Evolutionary conservation across 2,888 invertebrate genomes (phyloP).

Genomic region (Phortica magna): DNA sequence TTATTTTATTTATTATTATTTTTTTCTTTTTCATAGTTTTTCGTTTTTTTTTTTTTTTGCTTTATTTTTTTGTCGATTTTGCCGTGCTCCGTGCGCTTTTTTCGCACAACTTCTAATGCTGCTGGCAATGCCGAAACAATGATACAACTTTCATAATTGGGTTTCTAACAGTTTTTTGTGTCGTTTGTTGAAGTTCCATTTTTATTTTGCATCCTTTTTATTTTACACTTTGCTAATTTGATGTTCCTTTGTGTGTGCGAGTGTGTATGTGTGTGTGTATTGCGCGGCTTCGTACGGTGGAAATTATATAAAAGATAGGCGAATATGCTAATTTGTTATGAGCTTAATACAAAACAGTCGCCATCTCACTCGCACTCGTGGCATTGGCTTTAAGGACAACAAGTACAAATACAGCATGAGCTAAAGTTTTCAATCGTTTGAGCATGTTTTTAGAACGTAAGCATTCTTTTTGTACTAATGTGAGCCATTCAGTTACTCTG

Average conservation of each 20-base stretch:
- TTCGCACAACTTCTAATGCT: background rate
- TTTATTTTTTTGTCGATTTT: background rate
- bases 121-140: constrained; percentile 1
- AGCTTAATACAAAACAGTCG: background rate
- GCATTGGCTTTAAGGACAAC: too few relatives aligned
- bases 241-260: background rate
- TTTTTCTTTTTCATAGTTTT: constrained; percentile 2
- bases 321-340: background rate
- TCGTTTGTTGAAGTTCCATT: background rate
- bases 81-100: background rate
- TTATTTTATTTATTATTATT: constrained; percentile 21
- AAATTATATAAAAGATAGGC: too few relatives aligned
- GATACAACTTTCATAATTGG: constrained; percentile 31
- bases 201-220: background rate
- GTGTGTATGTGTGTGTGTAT: too few relatives aligned
- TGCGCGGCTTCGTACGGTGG: too few relatives aligned
- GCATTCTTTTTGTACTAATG: too few relatives aligned
- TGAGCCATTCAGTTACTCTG: too few relatives aligned
- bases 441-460: too few relatives aligned
- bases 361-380: too few relatives aligned
- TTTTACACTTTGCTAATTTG: background rate
- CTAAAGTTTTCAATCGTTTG: too few relatives aligned
- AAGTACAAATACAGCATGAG: too few relatives aligned
- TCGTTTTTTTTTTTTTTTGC: too few relatives aligned
- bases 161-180: constrained; percentile 31